A percentile compares a stretch with the other conserved stretches of the same genome.
Conservation (phyloP, 2,113 vertebrate species). For the Tringa solitaria region DNA sequence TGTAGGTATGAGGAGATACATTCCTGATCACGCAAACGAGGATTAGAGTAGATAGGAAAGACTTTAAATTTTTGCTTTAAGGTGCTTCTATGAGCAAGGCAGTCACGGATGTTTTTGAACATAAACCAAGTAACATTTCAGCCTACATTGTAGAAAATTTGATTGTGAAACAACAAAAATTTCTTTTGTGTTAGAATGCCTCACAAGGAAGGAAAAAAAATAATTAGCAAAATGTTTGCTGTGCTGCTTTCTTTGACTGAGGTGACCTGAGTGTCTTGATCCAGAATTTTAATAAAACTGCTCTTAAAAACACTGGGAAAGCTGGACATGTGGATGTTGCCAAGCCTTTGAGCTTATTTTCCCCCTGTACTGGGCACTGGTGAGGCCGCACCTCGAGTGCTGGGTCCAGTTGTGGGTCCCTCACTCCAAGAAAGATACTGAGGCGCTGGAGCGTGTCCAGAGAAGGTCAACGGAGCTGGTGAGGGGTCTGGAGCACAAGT, state of each 20-base stretch:
- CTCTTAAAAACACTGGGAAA: not conserved
- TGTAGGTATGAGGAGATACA: not conserved
- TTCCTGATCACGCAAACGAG: not conserved
- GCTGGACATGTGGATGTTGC: rapidly evolving
- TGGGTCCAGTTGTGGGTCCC: too few relatives aligned
- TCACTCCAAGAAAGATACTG: too few relatives aligned
- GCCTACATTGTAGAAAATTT: not conserved
- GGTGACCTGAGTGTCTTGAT: not conserved
- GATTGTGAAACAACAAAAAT: not conserved
- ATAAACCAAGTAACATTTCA: not conserved
- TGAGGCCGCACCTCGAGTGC: too few relatives aligned
- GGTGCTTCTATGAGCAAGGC: not conserved
- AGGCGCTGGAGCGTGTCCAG: too few relatives aligned
- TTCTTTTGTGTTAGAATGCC: not conserved
- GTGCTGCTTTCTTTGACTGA: not conserved
- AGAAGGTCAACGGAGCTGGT: too few relatives aligned
- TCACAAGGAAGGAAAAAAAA: not conserved
- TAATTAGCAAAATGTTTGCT: not conserved
- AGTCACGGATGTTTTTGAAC: not conserved
- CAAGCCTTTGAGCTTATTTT: not conserved
- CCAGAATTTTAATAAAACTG: not conserved
- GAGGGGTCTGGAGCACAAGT: too few relatives aligned
- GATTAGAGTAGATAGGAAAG: not conserved
- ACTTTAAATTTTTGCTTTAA: not conserved
- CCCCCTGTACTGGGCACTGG: too few relatives aligned